Conservation (phyloP, 2,888 invertebrate genomes). For the Eurytoma adleriae region DNA sequence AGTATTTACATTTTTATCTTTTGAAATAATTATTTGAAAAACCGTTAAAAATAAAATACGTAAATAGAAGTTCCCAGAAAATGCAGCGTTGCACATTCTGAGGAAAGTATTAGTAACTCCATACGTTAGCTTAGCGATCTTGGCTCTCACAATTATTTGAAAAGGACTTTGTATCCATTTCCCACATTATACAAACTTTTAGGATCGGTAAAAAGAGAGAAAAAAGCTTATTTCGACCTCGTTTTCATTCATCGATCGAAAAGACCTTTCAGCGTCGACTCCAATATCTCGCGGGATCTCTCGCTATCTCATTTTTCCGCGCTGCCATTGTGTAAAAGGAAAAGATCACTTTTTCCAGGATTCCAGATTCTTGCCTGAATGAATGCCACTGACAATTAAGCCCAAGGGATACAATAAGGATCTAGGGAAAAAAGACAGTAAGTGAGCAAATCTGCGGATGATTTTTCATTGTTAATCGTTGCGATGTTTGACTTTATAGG, state of each 20-base stretch:
- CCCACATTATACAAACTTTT: slow-evolving; percentile 42
- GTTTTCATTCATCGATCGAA: slow-evolving; percentile 49
- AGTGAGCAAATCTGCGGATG: slow-evolving; percentile 30
- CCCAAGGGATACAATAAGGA: neutral
- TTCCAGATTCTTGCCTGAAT: slow-evolving; percentile 30
- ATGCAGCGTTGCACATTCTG: slow-evolving; percentile 21
- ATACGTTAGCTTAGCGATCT: slow-evolving; percentile 53
- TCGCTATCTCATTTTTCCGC: slow-evolving; percentile 53
- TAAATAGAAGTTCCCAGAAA: slow-evolving; percentile 41
- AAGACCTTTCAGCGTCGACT: slow-evolving; percentile 55
- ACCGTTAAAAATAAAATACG: neutral
- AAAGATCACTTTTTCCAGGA: slow-evolving; percentile 43
- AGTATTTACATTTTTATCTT: too few relatives aligned
- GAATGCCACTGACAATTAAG: slow-evolving; percentile 15
- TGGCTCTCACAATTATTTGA: slow-evolving; percentile 47
- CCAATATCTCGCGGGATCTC: slow-evolving; percentile 55
- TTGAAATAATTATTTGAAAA: too few relatives aligned
- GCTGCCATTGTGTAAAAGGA: slow-evolving; percentile 11
- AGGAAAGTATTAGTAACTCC: slow-evolving; percentile 50
- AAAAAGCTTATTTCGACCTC: slow-evolving; percentile 47
- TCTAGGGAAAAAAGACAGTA: slow-evolving; percentile 7
- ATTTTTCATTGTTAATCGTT: neutral
- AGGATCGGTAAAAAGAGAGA: slow-evolving; percentile 35
- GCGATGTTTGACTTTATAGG: neutral
- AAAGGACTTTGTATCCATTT: slow-evolving; percentile 55